Conservation (phyloP, 2,888 invertebrate species). For the Dicyrtomina minuta region DNA sequence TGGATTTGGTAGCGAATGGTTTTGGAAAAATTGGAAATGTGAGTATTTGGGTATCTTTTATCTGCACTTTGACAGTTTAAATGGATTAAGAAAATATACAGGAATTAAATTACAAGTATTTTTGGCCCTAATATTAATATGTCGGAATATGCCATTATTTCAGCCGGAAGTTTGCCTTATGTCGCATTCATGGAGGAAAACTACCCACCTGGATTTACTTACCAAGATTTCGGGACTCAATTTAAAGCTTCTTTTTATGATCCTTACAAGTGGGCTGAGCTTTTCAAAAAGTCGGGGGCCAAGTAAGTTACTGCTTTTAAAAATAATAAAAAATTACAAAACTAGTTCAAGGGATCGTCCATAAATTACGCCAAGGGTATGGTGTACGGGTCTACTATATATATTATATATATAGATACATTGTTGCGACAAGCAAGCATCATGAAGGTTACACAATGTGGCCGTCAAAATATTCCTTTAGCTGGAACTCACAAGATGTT, state of each 20-base stretch:
- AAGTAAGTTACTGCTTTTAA: conserved; percentile 66
- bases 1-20: conserved; percentile 86
- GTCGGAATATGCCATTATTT: neutral
- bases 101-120: neutral
- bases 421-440: conserved; percentile 60
- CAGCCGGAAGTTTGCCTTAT: neutral
- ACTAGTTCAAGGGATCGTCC: no score
- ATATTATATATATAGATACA: conserved; percentile 55
- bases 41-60: no score
- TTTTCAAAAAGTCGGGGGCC: conserved; percentile 82
- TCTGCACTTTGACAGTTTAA: no score
- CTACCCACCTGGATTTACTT: conserved; percentile 80
- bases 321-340: no score
- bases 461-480: conserved; percentile 59
- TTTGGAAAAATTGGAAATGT: conserved; percentile 64
- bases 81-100: neutral
- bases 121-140: neutral
- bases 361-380: no score
- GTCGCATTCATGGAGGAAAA: conserved; percentile 75
- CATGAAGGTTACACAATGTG: conserved; percentile 61
- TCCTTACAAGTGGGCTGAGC: conserved; percentile 77
- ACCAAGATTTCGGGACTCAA: conserved; percentile 86
- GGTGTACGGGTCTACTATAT: neutral
- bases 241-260: conserved; percentile 90
- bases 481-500: conserved; percentile 60